Base-by-base conservation (phyloP, 2,888 invertebrate species). In the Aleiodes leptofemur region DNA sequence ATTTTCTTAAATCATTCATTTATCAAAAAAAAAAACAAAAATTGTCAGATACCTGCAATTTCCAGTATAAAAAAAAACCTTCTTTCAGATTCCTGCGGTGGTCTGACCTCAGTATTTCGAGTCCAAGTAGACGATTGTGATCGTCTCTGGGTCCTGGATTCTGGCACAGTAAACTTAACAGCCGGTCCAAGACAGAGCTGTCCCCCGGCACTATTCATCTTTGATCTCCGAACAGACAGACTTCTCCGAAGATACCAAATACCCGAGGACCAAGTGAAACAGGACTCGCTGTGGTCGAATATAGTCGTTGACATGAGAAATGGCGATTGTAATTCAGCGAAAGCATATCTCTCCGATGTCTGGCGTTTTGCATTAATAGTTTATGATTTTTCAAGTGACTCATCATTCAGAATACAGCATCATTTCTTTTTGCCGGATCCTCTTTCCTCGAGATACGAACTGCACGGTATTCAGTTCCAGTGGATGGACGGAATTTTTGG, bases 401-500 rank as follows among this genome's bases (percentile, higher is more conserved):
- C 88, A 3, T 93, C 94, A 79, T 95, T 94, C 93, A 90, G 93
- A 86, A 86, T 96, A 81, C 92, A 93, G 87, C 90, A 95, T 90
- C 93, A 95, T 87, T 91, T 91, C 51, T 96, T 93, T 90, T 93
- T 91, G 84, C 95, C 95, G 0, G 95, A 95, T 82, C 95, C 95
- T 0, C 84, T 95, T 0, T 94, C 95, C 0, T 92, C 95, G 4
- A 83, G 85, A 82, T 96, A 94, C 84, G 93, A 94, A 74, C 89
- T 96, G 0, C 94, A 95, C 78, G 95, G 94, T 1, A 84, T 95
- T 0, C 94, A 94, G 79, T 96, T 96, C 84, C 94, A 95, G 83
- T 96, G 96, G 96, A 91, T 94, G 7, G 96, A 96, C 84, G 96
- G 96, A 0, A 92, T 96, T 29, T 95, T 96, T 83, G 95, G 95